Evolutionary conservation across 2,797 vertebrate genomes (phyloP).

Genomic region (Huso huso): DNA sequence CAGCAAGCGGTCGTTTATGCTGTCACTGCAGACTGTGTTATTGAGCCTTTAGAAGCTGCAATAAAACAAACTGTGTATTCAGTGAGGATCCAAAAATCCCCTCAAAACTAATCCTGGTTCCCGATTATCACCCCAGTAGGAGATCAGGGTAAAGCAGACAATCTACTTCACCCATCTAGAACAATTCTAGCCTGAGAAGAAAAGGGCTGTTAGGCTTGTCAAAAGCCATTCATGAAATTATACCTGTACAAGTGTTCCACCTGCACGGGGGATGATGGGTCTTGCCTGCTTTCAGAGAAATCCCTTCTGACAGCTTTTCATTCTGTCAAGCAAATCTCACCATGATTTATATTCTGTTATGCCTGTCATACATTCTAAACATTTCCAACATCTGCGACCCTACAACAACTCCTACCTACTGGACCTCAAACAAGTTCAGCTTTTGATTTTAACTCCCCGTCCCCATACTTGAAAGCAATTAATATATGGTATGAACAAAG

Average conservation of each 20-base stretch:
- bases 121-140: conserved; percentile 16
- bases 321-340: conserved; percentile 47
- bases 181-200: conserved; percentile 21
- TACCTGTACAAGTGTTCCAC: conserved; percentile 41
- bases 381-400: not conserved
- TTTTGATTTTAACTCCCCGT: not conserved
- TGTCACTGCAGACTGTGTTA: too few species aligned
- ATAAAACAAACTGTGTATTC: too few species aligned
- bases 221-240: conserved; percentile 53
- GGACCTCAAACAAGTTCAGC: not conserved
- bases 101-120: not conserved
- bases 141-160: conserved; percentile 15
- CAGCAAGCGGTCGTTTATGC: too few species aligned
- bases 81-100: too few species aligned
- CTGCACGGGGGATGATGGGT: conserved; percentile 52
- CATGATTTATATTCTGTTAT: conserved; percentile 59
- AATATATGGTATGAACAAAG: too few species aligned
- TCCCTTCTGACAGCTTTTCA: conserved; percentile 60
- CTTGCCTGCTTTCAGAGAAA: conserved; percentile 53
- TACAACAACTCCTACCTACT: not conserved
- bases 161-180: conserved; percentile 16
- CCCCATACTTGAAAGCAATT: too few species aligned
- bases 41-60: too few species aligned
- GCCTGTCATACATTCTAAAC: conserved; percentile 47
- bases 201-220: conserved; percentile 45